Evolutionary conservation across 2,113 vertebrate species (phyloP).

Genomic region (Saguinus imperator): DNA sequence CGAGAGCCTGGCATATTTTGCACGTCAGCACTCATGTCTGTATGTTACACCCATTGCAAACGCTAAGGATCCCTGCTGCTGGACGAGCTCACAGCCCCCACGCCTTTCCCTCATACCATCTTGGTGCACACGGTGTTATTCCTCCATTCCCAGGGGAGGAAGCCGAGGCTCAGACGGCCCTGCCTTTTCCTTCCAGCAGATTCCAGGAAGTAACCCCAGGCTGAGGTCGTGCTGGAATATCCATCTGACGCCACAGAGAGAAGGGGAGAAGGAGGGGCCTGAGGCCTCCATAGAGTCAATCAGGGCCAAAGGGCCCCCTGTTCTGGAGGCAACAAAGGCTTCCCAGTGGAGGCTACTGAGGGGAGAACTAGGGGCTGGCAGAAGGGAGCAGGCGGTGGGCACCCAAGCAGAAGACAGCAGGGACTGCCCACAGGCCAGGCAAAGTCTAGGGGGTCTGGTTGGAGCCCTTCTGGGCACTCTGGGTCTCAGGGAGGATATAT

Average conservation of each 20-base stretch:
- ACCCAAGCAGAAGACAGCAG: not conserved
- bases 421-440: not conserved
- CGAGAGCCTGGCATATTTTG: not conserved
- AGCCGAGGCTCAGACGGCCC: not conserved
- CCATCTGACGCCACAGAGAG: not conserved
- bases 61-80: not conserved
- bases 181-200: not conserved
- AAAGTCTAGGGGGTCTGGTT: not conserved
- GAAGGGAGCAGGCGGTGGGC: not conserved
- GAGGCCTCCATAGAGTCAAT: not conserved
- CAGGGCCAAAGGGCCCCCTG: not conserved
- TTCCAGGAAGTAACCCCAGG: not conserved
- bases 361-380: not conserved
- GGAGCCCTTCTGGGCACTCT: not conserved
- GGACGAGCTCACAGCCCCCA: not conserved
- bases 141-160: not conserved
- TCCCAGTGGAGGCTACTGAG: no score
- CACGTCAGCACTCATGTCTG: rapidly evolving
- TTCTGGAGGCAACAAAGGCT: not conserved
- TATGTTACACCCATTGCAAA: not conserved
- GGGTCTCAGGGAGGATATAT: not conserved
- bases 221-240: not conserved
- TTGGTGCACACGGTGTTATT: no score
- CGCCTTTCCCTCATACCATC: rapidly evolving
- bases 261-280: not conserved